Base-by-base conservation (phyloP, 2,113 vertebrate genomes). In the Passer montanus region DNA sequence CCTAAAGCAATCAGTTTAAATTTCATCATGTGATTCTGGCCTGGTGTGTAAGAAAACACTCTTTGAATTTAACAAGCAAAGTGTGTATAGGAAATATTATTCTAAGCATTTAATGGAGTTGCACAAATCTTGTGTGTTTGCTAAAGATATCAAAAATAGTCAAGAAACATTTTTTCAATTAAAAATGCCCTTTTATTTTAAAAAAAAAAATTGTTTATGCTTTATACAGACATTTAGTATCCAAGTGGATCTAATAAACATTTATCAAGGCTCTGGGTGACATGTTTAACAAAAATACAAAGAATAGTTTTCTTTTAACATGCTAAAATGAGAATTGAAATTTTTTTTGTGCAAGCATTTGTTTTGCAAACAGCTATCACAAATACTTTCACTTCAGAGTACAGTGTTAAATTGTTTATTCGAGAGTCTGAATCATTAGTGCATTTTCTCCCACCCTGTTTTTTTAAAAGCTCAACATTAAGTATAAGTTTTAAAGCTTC, bases 1-100 rank as follows among this genome's bases (percentile, higher is more conserved):
- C 46, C 81, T 82, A 85, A 82, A 87, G 66, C 23, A 89, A 72
- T 76, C 70, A 69, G 87, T 89, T 95, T 5, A 0, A 87, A 73
- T 94, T 94, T 89, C 3, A 1, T 76, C 93, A 91, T 53, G 78
- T 79, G 69, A 89, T 87, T 84, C 87, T 87, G 74, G 47, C 69
- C 81, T 85, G 58, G 41, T 91, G 81, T 35, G 37, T 94, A 87
- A 85, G 81, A 83, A 95, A 97, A 95, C 66, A 93, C 26, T 69
- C 84, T 35, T 87, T 56, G 46, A 89, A 88, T 19, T 86, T 90
- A 91, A 91, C 56, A 82, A 89, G 69, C 5, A 89, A 95, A 81
- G 41, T 89, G 68, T 84, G 72, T 37, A 58, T 46, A 84, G 56
- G 66, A 86, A 91, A 92, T 93, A 79, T 95, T 95, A 82, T 94